Conservation (phyloP, 2,797 vertebrate species). For the Sebastes hubbsi region DNA sequence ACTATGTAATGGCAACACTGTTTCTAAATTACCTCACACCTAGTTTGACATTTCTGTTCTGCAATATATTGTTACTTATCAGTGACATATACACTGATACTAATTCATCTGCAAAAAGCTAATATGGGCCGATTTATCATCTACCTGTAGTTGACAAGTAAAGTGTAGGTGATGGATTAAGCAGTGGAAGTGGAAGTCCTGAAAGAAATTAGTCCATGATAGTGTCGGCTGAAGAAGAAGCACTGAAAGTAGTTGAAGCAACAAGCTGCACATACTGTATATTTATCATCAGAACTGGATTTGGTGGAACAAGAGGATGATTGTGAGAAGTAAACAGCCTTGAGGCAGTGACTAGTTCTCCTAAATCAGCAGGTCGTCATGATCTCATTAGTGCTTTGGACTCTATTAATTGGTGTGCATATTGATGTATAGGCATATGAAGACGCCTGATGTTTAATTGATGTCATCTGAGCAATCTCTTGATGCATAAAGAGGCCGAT, state of each 20-base stretch:
- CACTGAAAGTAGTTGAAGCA: not conserved
- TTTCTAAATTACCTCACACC: no score
- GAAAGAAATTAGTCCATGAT: not conserved
- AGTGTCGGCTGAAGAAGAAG: not conserved
- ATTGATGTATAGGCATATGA: not conserved
- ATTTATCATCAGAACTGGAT: not conserved
- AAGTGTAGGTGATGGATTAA: not conserved
- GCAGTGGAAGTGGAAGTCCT: not conserved
- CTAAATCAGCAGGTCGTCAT: not conserved
- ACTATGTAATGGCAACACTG: no score
- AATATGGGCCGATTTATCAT: not conserved
- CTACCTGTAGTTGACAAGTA: not conserved
- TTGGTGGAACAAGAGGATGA: not conserved
- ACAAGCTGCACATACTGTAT: not conserved
- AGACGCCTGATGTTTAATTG: not conserved
- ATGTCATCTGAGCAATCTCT: conserved; percentile 11
- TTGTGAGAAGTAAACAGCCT: not conserved
- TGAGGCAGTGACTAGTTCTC: not conserved
- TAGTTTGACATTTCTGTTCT: no score
- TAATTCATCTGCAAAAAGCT: not conserved
- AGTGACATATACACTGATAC: not conserved
- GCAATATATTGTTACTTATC: no score
- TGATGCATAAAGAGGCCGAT: conserved; percentile 9
- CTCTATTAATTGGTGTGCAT: not conserved
- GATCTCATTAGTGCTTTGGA: not conserved